phyloP scores from a whole-genome alignment of 2,888 invertebrate species.

The Cepaea hortensis region DNA sequence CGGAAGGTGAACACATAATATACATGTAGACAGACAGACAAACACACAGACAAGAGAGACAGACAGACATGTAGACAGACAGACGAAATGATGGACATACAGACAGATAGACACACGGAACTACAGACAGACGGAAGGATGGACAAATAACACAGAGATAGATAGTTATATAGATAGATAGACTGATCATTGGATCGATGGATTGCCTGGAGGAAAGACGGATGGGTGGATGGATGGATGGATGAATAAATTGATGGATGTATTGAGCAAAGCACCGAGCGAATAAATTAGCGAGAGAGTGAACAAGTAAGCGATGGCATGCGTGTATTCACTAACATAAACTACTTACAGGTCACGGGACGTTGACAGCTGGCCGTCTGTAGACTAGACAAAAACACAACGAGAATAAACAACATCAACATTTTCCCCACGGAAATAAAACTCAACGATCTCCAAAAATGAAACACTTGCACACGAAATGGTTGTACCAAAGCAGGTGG shows the following conservation, averaged over 20 bases:
- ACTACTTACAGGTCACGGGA: neutral
- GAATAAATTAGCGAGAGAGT: neutral
- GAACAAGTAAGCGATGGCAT: neutral
- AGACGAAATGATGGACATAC: neutral
- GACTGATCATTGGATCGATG: neutral
- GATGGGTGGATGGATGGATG: neutral
- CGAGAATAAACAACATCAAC: neutral
- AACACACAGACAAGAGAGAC: slow-evolving; percentile 15
- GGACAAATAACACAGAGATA: neutral
- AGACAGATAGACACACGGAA: neutral
- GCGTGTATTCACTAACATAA: neutral
- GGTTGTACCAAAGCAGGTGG: too few species aligned
- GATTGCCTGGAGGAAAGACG: neutral
- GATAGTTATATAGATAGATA: slow-evolving; percentile 10
- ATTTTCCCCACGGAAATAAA: neutral
- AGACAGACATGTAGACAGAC: slow-evolving; percentile 17
- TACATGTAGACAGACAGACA: neutral
- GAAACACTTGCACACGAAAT: too few species aligned
- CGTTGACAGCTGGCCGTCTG: neutral
- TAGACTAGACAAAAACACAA: neutral
- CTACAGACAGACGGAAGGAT: neutral
- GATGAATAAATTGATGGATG: neutral
- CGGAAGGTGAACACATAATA: too few species aligned
- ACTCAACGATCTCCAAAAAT: too few species aligned
- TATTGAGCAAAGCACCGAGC: too few species aligned